phyloP scores from a whole-genome alignment of 2,113 vertebrate species.

The Daboia siamensis region DNA sequence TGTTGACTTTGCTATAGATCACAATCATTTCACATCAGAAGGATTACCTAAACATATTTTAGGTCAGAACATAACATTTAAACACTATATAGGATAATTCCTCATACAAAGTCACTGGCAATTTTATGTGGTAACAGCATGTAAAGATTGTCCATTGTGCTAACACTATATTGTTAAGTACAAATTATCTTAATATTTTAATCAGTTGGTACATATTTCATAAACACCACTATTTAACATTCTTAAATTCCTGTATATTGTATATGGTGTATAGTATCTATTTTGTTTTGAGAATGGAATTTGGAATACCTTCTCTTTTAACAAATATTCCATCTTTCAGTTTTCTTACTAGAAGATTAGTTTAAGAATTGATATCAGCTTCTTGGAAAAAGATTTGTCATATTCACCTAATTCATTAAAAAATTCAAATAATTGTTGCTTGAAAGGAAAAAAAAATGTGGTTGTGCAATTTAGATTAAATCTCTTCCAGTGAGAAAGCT shows the following conservation, averaged over 20 bases:
- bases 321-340: not conserved
- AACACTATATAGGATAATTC: not conserved
- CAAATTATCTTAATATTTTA: slow-evolving; percentile 24
- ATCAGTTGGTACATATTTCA: slow-evolving; percentile 1
- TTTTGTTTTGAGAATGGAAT: not conserved
- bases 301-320: not conserved
- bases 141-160: not conserved
- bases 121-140: not conserved
- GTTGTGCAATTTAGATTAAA: slow-evolving; percentile 5
- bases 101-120: not conserved
- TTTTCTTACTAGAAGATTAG: slow-evolving; percentile 1
- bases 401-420: not conserved
- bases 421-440: not conserved
- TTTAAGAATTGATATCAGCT: not conserved
- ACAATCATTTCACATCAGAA: not conserved
- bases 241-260: not conserved
- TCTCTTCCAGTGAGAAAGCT: not conserved
- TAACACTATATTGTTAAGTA: not conserved
- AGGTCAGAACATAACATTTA: too few relatives aligned
- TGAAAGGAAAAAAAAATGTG: not conserved
- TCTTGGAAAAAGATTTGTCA: not conserved
- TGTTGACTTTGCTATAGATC: not conserved
- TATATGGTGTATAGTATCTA: not conserved
- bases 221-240: not conserved
- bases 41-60: not conserved